Evolutionary conservation across 30 jellyfish, hydroid and myxozoan genomes (phyloP).

Genomic region (Turritopsis rubra): DNA sequence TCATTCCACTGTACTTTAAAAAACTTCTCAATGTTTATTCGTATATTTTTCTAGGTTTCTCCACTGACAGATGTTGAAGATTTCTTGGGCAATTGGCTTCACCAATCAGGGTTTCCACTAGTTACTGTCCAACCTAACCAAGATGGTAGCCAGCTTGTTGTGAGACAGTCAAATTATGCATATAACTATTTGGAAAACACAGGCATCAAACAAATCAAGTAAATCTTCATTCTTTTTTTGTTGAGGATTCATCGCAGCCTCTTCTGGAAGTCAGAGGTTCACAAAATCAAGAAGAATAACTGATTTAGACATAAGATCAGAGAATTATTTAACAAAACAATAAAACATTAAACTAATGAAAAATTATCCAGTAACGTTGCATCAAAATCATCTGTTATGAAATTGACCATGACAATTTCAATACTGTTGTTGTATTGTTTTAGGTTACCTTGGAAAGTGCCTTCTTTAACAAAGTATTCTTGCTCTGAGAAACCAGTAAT

Average conservation of each 20-base stretch:
- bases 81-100: background rate
- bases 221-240: no score
- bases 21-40: background rate
- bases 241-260: no score
- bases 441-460: background rate
- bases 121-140: background rate
- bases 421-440: background rate
- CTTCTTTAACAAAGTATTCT: background rate
- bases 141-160: conserved; percentile 5
- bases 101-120: background rate
- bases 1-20: background rate
- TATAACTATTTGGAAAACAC: background rate
- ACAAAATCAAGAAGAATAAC: no score
- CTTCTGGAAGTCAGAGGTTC: no score
- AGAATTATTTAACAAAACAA: background rate
- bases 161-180: background rate
- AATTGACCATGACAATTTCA: background rate
- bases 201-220: background rate
- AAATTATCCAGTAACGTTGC: no score
- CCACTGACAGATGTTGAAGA: conserved; percentile 5
- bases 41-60: background rate
- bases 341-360: no score
- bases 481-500: background rate
- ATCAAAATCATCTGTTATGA: no score
- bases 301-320: no score